Evolutionary conservation across 2,797 vertebrate genomes (phyloP).

Genomic region (Halcyon smyrnensis): DNA sequence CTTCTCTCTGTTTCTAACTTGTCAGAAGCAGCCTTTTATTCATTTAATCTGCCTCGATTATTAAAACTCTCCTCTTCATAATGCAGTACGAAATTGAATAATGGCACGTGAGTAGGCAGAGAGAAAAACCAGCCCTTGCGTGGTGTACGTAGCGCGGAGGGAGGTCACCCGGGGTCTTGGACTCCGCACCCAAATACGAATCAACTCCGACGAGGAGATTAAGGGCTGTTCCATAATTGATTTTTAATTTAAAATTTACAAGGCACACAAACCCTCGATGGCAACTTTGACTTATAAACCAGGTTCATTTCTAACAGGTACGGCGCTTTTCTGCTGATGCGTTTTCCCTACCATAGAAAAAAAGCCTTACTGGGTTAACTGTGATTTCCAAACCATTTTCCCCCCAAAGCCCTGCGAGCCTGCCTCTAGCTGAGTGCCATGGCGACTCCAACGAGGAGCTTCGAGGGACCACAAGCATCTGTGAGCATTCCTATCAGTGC

Average conservation of each 20-base stretch:
- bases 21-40: slow-evolving; percentile 40
- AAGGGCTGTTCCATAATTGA: slow-evolving; percentile 18
- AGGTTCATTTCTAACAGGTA: neutral
- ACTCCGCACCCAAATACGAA: neutral
- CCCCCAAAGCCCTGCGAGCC: slow-evolving; percentile 1
- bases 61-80: slow-evolving; percentile 37
- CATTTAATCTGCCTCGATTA: slow-evolving; percentile 37
- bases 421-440: neutral
- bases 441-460: slow-evolving; percentile 24
- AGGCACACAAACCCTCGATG: neutral
- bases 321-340: neutral
- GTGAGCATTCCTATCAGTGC: slow-evolving; percentile 23
- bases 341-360: neutral
- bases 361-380: neutral
- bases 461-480: slow-evolving; percentile 59
- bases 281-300: neutral
- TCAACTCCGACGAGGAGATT: neutral
- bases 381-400: neutral
- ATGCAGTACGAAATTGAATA: slow-evolving; percentile 5
- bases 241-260: slow-evolving; percentile 57
- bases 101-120: neutral
- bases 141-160: accelerated
- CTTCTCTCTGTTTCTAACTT: slow-evolving; percentile 30
- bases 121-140: neutral
- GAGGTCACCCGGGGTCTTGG: neutral